Conservation (phyloP, 1,140 invertebrate genomes). For the Drosophila athabasca region DNA sequence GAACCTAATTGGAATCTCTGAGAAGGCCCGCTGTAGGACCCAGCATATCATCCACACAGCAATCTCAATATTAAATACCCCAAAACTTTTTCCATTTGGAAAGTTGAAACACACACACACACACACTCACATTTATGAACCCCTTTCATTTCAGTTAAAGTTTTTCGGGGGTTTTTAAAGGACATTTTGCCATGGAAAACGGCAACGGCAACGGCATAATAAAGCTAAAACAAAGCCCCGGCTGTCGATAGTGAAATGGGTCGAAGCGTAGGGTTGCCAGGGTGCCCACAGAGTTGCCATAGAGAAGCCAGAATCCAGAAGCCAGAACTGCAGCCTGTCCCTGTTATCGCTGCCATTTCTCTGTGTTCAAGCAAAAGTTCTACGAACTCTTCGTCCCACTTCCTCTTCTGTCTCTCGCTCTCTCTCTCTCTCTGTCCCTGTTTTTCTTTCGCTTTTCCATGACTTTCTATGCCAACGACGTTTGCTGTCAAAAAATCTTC, state of each 20-base stretch:
- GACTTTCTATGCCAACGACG: constrained; percentile 77
- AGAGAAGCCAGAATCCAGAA: not conserved
- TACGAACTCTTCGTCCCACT: constrained; percentile 65
- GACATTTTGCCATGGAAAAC: constrained; percentile 22
- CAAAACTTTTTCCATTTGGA: constrained; percentile 39
- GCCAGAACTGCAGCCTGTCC: too few species aligned
- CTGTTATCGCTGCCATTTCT: constrained; percentile 57
- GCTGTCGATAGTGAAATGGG: constrained; percentile 70
- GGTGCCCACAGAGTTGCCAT: constrained; percentile 3
- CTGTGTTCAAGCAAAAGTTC: constrained; percentile 65
- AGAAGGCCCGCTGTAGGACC: too few species aligned
- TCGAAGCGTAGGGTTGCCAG: constrained; percentile 30
- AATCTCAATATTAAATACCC: constrained; percentile 27
- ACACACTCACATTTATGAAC: not conserved
- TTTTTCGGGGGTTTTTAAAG: constrained; percentile 14
- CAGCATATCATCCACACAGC: not conserved
- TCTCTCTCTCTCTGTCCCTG: constrained; percentile 1
- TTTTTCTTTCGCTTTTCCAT: constrained; percentile 61
- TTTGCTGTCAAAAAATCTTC: constrained; percentile 80
- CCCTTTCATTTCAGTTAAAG: constrained; percentile 23
- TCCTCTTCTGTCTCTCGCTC: constrained; percentile 3
- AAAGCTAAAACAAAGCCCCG: constrained; percentile 44
- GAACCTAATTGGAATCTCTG: too few species aligned
- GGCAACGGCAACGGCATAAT: constrained; percentile 10
- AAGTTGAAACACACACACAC: constrained; percentile 11